Conservation (phyloP, 1,140 invertebrate genomes). For the Drosophila simulans region DNA sequence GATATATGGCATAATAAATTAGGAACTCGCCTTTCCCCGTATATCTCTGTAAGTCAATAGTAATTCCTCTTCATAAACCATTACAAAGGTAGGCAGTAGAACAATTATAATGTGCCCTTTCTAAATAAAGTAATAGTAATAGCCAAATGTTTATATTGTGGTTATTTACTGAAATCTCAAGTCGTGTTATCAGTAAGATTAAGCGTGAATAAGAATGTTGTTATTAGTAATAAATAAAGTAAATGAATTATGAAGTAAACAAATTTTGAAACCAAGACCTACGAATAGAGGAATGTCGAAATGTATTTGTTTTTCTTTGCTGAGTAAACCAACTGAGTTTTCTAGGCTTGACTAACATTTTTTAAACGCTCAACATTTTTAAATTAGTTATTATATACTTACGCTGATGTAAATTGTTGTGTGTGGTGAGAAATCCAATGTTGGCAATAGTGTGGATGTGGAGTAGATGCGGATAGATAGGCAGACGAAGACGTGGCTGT, state of each 20-base stretch:
- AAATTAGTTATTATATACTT: slow-evolving; percentile 31
- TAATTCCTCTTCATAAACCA: not conserved
- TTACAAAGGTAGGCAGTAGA: slow-evolving; percentile 6
- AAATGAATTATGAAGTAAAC: not conserved
- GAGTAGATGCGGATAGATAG: slow-evolving; percentile 35
- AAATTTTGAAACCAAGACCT: not conserved
- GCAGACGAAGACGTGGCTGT: slow-evolving; percentile 42
- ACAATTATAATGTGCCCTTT: not conserved
- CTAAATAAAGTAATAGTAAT: not conserved
- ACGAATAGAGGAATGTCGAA: not conserved
- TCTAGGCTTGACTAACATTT: not conserved
- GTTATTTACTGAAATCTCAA: not conserved
- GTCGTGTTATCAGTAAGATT: not conserved
- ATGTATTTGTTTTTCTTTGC: not conserved
- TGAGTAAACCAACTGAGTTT: not conserved
- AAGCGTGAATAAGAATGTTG: not conserved
- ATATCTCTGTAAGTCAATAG: slow-evolving; percentile 1
- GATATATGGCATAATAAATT: slow-evolving; percentile 44
- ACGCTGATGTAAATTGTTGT: slow-evolving; percentile 55
- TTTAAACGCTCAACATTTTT: not conserved
- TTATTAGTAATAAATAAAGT: not conserved
- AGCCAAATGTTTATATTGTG: not conserved
- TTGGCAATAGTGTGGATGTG: slow-evolving; percentile 19
- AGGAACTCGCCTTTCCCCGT: not conserved
- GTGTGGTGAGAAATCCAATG: slow-evolving; percentile 55